Conservation (phyloP, 2,888 invertebrate genomes). For the Oligia fasciuncula region DNA sequence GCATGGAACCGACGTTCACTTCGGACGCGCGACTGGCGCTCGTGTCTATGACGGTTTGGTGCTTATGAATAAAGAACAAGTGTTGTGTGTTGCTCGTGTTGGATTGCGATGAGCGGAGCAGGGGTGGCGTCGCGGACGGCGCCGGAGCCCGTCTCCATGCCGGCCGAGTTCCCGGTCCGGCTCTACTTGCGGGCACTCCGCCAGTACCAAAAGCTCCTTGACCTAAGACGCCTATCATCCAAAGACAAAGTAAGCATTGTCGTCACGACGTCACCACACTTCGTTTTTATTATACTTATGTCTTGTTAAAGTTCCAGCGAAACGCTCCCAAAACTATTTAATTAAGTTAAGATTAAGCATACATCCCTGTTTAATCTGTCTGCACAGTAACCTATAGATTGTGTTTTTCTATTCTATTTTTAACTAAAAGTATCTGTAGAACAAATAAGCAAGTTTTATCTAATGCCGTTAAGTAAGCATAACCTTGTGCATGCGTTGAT, state of each 20-base stretch:
- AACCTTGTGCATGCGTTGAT: slow-evolving; percentile 46
- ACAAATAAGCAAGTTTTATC: slow-evolving; percentile 17
- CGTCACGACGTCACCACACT: slow-evolving; percentile 54
- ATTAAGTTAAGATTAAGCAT: slow-evolving; percentile 19
- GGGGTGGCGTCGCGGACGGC: slow-evolving; percentile 82
- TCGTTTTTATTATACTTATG: slow-evolving; percentile 6
- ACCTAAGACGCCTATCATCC: slow-evolving; percentile 88
- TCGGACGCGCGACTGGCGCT: slow-evolving; percentile 87
- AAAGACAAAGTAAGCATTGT: slow-evolving; percentile 87
- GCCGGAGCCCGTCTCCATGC: slow-evolving; percentile 76
- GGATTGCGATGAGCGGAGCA: slow-evolving; percentile 82
- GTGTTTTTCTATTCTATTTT: slow-evolving; percentile 5
- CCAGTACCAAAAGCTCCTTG: slow-evolving; percentile 91
- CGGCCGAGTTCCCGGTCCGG: slow-evolving; percentile 85
- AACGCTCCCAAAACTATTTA: neutral
- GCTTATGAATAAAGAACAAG: slow-evolving; percentile 80
- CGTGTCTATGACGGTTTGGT: slow-evolving; percentile 76
- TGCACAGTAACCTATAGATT: neutral
- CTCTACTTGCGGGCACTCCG: slow-evolving; percentile 91
- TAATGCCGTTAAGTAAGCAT: slow-evolving; percentile 50
- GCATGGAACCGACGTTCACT: slow-evolving; percentile 87
- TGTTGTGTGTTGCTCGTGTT: slow-evolving; percentile 72
- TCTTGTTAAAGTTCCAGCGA: slow-evolving; percentile 7
- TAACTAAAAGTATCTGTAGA: neutral
- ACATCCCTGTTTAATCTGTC: slow-evolving; percentile 9